Conservation (phyloP, 2,888 invertebrate species). For the Plemyria rubiginata region DNA sequence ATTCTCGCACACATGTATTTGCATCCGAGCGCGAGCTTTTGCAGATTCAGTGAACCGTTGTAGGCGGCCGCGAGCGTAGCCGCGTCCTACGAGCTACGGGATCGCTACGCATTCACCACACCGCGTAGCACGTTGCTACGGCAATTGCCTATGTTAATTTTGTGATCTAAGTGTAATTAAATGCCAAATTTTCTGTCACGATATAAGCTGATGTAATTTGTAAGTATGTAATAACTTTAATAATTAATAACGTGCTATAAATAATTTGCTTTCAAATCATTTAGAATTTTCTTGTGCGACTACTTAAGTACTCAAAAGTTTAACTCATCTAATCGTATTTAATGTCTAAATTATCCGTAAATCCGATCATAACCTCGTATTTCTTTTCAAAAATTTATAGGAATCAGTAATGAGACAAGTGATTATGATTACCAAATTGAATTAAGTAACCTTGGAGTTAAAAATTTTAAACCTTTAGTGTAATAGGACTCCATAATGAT, state of each 20-base stretch:
- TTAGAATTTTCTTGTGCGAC: too few species aligned
- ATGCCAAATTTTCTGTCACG: background rate
- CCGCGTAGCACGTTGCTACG: slow-evolving; percentile 56
- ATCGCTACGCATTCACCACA: slow-evolving; percentile 56
- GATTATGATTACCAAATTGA: background rate
- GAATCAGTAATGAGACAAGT: slow-evolving; percentile 9
- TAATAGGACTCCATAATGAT: slow-evolving; percentile 12
- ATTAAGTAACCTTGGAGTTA: slow-evolving; percentile 1
- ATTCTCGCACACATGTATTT: slow-evolving; percentile 80
- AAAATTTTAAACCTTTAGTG: slow-evolving; percentile 14
- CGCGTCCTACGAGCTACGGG: slow-evolving; percentile 62
- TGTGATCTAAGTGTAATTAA: slow-evolving; percentile 7
- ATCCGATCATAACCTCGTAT: background rate
- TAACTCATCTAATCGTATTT: slow-evolving; percentile 5
- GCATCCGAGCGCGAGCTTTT: slow-evolving; percentile 73
- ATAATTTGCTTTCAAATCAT: background rate
- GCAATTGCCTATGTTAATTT: slow-evolving; percentile 11
- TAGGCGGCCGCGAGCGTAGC: slow-evolving; percentile 72
- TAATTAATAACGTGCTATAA: background rate
- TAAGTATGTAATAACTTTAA: background rate
- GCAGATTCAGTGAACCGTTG: slow-evolving; percentile 82
- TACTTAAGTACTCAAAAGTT: background rate
- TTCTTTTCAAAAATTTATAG: slow-evolving; percentile 12
- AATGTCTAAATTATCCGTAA: background rate
- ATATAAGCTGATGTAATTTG: slow-evolving; percentile 4